Base-by-base conservation (phyloP, 2,888 invertebrate species). In the Latheticus oryzae region DNA sequence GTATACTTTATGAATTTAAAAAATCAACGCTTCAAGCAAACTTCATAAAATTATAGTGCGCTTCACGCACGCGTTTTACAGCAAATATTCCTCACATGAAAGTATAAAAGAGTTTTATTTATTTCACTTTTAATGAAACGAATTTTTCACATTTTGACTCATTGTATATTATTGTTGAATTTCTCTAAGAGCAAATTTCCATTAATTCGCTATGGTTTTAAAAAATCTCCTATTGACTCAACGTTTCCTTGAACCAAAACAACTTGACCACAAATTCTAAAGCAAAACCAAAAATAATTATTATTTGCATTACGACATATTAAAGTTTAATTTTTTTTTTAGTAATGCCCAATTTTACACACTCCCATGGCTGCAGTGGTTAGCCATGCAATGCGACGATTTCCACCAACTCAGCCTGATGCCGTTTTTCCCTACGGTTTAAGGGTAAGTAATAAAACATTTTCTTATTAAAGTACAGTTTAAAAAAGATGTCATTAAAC, bases 321-420 rank as follows among this genome's bases (percentile, higher is more conserved):
- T 24, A n/a, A 19, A 24, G 11, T 13, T 47, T 11, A 37, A 64
- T 78, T 76, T 75, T 80, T 78, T 52, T 71, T 82, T 78, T 83
- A 82, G 82, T 80, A 75, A 85, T 84, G 84, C 83, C 82, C 81
- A 82, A 83, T 74, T 81, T 80, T 78, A 80, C 68, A 66, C 81
- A 81, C 83, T 83, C 82, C 82, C 82, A 86, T 86, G 86, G 85
- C 86, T 74, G 76, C 73, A 83, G 83, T 84, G 83, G 85, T 85
- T 78, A 85, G 84, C 80, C 82, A 86, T 85, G 86, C 85, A 79
- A 86, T 86, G 85, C 85, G 83, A 80, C 85, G 85, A 78, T 85
- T 78, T 72, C 78, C 85, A 72, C 82, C 84, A 80, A 82, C 84
- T 79, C 82, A 83, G 74, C 80, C 82, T 75, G 85, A 85, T 80